phyloP scores from a whole-genome alignment of 1,140 invertebrate genomes.

The Brachionus angularis region DNA sequence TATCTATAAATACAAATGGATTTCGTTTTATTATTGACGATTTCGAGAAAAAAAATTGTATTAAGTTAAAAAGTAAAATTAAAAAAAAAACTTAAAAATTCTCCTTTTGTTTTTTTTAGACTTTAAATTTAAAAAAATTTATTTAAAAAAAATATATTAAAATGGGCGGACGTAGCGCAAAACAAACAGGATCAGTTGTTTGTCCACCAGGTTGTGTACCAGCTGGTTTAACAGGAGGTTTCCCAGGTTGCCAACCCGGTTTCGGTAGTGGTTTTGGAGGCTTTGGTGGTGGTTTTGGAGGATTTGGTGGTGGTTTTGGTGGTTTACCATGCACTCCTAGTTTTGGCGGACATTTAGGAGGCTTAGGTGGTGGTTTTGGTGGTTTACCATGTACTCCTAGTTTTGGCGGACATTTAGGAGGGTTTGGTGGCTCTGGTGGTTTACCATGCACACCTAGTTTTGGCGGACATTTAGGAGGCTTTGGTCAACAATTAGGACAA shows the following conservation, averaged over 20 bases:
- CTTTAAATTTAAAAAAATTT: neutral
- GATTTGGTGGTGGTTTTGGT: conserved; percentile 30
- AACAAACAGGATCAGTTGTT: neutral
- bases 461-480: conserved; percentile 5
- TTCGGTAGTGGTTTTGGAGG: conserved; percentile 9
- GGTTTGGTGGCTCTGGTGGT: conserved; percentile 23
- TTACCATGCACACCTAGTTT: too few species aligned
- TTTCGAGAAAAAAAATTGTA: too few species aligned
- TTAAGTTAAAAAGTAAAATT: too few species aligned
- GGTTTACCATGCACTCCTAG: too few species aligned
- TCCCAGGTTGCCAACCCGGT: neutral
- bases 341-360: too few species aligned
- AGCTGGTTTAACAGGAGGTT: neutral
- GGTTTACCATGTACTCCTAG: neutral
- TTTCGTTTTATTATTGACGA: too few species aligned
- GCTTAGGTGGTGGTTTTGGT: neutral
- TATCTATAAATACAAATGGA: too few species aligned
- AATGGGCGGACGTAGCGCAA: conserved; percentile 28
- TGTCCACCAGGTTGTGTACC: conserved; percentile 25
- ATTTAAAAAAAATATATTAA: neutral
- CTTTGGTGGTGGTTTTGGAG: conserved; percentile 13
- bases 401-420: conserved; percentile 3
- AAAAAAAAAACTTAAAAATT: too few species aligned
- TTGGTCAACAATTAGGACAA: neutral
- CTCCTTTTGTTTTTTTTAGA: too few species aligned